Evolutionary conservation across 2,113 vertebrate species (phyloP).

Genomic region (Euleptes europaea): DNA sequence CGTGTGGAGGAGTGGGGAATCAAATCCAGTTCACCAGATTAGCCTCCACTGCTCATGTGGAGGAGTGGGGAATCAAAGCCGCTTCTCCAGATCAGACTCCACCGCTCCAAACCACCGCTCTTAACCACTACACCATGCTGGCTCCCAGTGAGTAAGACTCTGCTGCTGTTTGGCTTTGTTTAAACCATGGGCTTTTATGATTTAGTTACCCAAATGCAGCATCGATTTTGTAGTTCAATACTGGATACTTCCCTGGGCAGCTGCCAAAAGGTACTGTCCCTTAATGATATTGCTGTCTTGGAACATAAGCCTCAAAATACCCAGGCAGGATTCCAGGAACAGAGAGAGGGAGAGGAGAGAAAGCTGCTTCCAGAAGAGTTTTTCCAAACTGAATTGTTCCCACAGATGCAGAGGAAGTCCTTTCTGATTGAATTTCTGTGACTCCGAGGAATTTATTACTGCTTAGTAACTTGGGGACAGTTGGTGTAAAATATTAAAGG

Average conservation of each 20-base stretch:
- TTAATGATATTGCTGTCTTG: constrained; percentile 20
- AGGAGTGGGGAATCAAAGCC: no score
- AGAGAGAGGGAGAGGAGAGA: background rate
- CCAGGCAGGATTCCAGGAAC: constrained; percentile 21
- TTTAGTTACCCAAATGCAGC: constrained; percentile 19
- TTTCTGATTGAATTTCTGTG: constrained; percentile 35
- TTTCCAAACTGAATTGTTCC: background rate
- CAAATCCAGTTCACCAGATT: no score
- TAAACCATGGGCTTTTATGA: background rate
- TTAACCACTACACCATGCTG: no score
- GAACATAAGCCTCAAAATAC: background rate
- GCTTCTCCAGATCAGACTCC: no score
- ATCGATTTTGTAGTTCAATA: background rate
- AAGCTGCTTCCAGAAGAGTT: constrained; percentile 28
- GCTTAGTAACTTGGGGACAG: constrained; percentile 39
- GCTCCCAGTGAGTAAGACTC: no score
- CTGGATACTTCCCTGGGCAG: background rate
- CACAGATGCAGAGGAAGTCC: constrained; percentile 4
- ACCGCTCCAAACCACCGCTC: no score
- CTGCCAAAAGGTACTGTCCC: constrained; percentile 14
- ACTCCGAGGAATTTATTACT: constrained; percentile 9
- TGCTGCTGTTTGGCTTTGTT: background rate
- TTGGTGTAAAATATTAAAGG: constrained; percentile 33
- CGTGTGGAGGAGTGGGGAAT: no score
- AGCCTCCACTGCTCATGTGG: no score